phyloP scores from a whole-genome alignment of 1,140 invertebrate species.

The Drosophila sulfurigaster region DNA sequence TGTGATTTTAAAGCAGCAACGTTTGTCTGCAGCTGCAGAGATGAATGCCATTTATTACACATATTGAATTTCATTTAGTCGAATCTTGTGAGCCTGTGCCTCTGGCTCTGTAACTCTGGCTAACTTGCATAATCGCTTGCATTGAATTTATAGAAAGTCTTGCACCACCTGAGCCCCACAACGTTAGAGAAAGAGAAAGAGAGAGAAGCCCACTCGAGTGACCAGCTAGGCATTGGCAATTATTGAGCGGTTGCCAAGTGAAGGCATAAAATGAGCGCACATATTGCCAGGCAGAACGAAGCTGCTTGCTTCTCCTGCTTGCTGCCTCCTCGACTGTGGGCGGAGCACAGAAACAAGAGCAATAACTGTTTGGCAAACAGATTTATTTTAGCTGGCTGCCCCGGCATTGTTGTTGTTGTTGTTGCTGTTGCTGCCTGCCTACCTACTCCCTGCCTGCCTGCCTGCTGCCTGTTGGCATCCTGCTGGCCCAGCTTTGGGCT shows the following conservation, averaged over 20 bases:
- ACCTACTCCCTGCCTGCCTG: not conserved
- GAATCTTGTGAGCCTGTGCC: conserved; percentile 27
- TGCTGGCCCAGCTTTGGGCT: conserved; percentile 29
- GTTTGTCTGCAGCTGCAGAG: conserved; percentile 52
- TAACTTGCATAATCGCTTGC: conserved; percentile 77
- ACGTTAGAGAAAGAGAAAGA: not conserved
- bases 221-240: conserved; percentile 59
- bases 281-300: conserved; percentile 59
- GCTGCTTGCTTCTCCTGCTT: not conserved
- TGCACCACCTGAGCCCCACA: conserved; percentile 68
- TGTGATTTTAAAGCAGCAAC: conserved; percentile 28
- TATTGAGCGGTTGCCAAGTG: conserved; percentile 78
- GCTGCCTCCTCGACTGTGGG: conserved; percentile 15
- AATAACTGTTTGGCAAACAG: conserved; percentile 83
- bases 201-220: conserved; percentile 45
- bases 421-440: not conserved
- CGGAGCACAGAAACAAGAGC: conserved; percentile 67
- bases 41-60: conserved; percentile 69
- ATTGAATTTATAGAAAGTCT: conserved; percentile 80
- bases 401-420: conserved; percentile 27
- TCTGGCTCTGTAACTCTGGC: not conserved
- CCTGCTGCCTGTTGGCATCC: not conserved
- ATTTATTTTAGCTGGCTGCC: conserved; percentile 67
- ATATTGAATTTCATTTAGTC: conserved; percentile 76
- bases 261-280: conserved; percentile 73